Evolutionary conservation across 2,888 invertebrate genomes (phyloP).

Genomic region (Icerya purchasi): DNA sequence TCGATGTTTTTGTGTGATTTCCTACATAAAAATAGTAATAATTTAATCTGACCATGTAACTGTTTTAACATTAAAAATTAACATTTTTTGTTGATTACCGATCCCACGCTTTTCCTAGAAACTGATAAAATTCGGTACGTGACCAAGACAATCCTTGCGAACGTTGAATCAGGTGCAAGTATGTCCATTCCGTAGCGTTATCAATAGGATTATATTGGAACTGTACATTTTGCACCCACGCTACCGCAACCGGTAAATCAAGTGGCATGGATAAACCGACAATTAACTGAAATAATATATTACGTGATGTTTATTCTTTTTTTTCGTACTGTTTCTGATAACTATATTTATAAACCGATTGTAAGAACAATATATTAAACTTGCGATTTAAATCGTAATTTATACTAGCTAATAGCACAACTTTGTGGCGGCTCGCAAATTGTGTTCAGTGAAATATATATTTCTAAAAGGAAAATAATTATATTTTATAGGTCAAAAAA

Average conservation of each 20-base stretch:
- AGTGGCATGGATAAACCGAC: conserved; percentile 17
- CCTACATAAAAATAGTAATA: too few species aligned
- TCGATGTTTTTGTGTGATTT: too few species aligned
- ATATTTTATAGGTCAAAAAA: too few species aligned
- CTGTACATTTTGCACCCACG: conserved; percentile 17
- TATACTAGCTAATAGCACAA: too few species aligned
- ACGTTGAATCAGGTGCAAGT: conserved; percentile 8
- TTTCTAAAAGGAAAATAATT: too few species aligned
- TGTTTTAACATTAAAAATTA: neutral
- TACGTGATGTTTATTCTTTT: neutral
- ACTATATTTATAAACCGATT: too few species aligned
- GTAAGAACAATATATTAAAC: too few species aligned
- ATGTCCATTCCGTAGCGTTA: conserved; percentile 14
- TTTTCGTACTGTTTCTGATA: neutral
- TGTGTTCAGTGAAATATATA: too few species aligned
- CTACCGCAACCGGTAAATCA: conserved; percentile 16
- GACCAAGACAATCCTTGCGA: conserved; percentile 5
- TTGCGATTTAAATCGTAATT: too few species aligned
- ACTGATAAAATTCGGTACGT: conserved; percentile 6
- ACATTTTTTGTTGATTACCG: conserved; percentile 4
- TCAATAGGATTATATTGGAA: conserved; percentile 17
- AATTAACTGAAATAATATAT: conserved; percentile 15
- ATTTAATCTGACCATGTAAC: too few species aligned
- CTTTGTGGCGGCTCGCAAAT: too few species aligned
- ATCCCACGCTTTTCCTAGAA: conserved; percentile 7